Percentiles rank a stretch among this genome's conserved stretches.
These are phyloP conservation scores for Sphenopsis melanotis DNA, from an alignment of 2,797 vertebrate species.

Conservation along the genomic window DNA sequence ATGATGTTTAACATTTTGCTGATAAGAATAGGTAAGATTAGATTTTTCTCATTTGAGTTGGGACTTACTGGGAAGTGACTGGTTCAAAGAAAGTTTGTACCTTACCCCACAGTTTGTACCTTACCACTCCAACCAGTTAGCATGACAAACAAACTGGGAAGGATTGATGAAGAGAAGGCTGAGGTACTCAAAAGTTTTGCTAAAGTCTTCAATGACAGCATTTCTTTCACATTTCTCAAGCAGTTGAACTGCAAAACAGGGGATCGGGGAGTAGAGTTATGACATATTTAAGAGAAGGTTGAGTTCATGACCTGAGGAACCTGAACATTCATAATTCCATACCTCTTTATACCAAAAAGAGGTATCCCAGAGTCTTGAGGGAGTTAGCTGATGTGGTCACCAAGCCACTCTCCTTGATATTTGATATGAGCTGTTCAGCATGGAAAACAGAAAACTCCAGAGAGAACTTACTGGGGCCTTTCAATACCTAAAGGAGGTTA, in stretches of 20 bases:
- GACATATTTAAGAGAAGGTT: background rate
- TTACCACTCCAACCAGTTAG: background rate
- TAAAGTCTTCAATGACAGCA: background rate
- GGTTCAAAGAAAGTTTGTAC: background rate
- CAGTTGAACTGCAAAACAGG: background rate
- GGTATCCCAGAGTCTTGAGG: background rate
- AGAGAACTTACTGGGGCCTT: fast-evolving
- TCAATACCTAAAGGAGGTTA: background rate
- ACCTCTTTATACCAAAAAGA: background rate
- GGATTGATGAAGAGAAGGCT: background rate
- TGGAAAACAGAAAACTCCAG: background rate
- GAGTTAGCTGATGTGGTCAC: background rate
- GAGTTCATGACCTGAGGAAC: background rate
- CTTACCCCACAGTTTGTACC: fast-evolving
- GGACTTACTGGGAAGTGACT: background rate
- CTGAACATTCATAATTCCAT: fast-evolving
- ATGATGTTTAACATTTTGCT: background rate
- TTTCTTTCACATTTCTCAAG: fast-evolving
- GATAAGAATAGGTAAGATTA: background rate
- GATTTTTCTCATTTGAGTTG: background rate
- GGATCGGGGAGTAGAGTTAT: background rate
- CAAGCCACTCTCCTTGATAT: background rate
- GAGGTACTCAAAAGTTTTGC: background rate
- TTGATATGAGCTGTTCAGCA: background rate
- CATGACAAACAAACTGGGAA: background rate